Conservation (phyloP, 2,113 vertebrate species). For the Lepus americanus region DNA sequence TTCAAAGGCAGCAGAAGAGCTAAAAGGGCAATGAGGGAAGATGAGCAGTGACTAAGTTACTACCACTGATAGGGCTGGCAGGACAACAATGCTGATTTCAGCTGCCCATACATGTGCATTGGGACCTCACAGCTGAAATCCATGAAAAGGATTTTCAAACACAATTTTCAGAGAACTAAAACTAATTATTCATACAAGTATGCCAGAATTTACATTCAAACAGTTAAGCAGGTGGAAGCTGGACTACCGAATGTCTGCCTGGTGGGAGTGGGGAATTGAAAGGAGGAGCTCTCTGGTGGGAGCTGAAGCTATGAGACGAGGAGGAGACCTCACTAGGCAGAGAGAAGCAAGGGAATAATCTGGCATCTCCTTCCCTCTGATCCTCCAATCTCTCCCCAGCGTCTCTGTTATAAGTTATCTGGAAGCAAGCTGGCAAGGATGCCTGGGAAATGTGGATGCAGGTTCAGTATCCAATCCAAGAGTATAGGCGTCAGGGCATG, state of each 20-base stretch:
- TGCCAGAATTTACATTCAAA: neutral
- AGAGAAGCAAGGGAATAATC: neutral
- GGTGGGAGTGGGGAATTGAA: neutral
- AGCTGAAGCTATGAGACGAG: neutral
- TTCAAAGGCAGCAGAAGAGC: neutral
- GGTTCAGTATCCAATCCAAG: neutral
- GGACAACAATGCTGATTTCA: neutral
- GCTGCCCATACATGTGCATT: neutral
- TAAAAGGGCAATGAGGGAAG: neutral
- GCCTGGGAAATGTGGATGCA: neutral
- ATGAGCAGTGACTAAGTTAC: neutral
- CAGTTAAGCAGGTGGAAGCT: neutral
- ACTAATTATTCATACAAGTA: neutral
- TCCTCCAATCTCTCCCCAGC: neutral
- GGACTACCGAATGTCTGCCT: neutral
- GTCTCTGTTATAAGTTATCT: neutral
- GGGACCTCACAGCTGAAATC: neutral
- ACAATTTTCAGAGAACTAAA: neutral
- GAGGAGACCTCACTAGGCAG: neutral
- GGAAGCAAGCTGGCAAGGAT: neutral
- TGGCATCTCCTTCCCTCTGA: neutral
- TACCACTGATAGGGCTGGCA: neutral
- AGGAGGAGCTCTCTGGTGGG: neutral
- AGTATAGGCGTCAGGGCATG: neutral
- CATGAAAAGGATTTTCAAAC: neutral